These are phyloP conservation scores for Trichonephila inaurata DNA, from an alignment of 1,140 invertebrate genomes.

Conservation along the genomic window DNA sequence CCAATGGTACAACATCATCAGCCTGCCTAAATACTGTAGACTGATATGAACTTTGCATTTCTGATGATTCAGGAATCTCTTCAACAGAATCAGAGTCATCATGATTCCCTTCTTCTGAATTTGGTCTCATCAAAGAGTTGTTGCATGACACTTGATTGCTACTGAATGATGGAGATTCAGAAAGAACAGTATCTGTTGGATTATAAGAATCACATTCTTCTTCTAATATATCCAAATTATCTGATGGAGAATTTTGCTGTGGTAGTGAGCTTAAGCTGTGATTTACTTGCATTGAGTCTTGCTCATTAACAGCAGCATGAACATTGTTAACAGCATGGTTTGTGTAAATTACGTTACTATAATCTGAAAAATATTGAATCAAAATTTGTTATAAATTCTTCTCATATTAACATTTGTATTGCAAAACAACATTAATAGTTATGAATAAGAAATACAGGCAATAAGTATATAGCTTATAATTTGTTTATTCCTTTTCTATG, in stretches of 20 bases:
- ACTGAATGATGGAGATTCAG: slow-evolving; percentile 65
- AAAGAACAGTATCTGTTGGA: slow-evolving; percentile 64
- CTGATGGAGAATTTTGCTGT: slow-evolving; percentile 25
- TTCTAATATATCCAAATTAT: slow-evolving; percentile 58
- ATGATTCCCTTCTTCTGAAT: slow-evolving; percentile 34
- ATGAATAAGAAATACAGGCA: no score
- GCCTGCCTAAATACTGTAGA: slow-evolving; percentile 10
- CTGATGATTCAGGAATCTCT: slow-evolving; percentile 56
- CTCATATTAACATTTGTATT: no score
- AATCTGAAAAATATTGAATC: slow-evolving; percentile 16
- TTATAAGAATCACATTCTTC: slow-evolving; percentile 70
- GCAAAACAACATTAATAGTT: no score
- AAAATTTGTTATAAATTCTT: no score
- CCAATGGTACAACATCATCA: slow-evolving; percentile 58
- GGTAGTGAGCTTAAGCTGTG: background rate
- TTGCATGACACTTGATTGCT: slow-evolving; percentile 51
- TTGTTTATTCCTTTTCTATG: no score
- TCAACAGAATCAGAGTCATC: slow-evolving; percentile 59
- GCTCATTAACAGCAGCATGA: slow-evolving; percentile 34
- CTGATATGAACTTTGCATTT: slow-evolving; percentile 47
- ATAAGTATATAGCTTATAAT: no score
- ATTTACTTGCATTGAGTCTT: slow-evolving; percentile 47
- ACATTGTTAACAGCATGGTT: slow-evolving; percentile 45
- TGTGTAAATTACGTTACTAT: slow-evolving; percentile 31
- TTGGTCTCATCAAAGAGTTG: slow-evolving; percentile 28